These are phyloP conservation scores for Chelon auratus DNA, from an alignment of 2,797 vertebrate species.

Conservation along the genomic window DNA sequence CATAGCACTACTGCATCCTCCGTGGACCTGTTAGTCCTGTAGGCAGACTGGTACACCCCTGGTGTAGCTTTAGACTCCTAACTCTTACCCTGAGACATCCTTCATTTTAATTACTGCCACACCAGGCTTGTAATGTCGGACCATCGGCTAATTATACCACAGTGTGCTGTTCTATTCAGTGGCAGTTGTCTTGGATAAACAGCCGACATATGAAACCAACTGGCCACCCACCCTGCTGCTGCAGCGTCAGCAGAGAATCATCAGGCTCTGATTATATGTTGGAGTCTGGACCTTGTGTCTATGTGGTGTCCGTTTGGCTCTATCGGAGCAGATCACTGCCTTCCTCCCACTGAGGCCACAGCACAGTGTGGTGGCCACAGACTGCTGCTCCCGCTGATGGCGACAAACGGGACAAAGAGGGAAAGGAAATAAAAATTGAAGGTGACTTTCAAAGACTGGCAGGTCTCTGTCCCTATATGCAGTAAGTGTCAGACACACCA, in stretches of 20 bases:
- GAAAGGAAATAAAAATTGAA: background rate
- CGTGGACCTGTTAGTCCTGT: too few relatives aligned
- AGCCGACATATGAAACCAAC: background rate
- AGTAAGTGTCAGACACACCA: too few relatives aligned
- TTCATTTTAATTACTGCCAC: too few relatives aligned
- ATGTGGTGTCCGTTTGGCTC: background rate
- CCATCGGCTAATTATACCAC: background rate
- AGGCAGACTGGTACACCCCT: too few relatives aligned
- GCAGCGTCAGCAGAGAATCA: background rate
- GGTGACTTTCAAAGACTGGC: background rate
- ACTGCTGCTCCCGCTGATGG: background rate
- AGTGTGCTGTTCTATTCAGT: background rate
- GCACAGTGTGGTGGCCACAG: slow-evolving; percentile 6
- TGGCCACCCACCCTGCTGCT: slow-evolving; percentile 14
- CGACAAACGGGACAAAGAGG: slow-evolving; percentile 9
- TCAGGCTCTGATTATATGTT: background rate
- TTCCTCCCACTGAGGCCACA: slow-evolving; percentile 9
- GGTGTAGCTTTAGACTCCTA: too few relatives aligned
- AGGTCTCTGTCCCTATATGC: background rate
- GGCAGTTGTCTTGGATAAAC: background rate
- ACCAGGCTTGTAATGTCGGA: background rate
- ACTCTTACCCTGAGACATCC: too few relatives aligned
- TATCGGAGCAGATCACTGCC: slow-evolving; percentile 19
- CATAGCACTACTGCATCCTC: too few relatives aligned
- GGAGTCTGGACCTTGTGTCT: background rate